Base-by-base conservation (phyloP, 2,888 invertebrate genomes). In the Aromia moschata region DNA sequence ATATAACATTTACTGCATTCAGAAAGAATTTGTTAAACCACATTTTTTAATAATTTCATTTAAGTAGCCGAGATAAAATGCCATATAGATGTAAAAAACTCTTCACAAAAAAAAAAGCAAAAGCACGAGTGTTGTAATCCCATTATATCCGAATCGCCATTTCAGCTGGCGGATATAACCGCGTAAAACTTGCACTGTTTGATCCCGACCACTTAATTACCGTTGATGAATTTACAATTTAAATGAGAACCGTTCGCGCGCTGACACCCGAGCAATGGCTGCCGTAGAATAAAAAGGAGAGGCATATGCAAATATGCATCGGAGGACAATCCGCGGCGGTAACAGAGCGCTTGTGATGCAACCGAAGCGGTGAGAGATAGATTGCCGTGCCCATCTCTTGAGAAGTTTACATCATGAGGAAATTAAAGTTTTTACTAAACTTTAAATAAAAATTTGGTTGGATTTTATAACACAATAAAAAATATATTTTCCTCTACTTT, bases 251-350 rank as follows among this genome's bases (percentile, higher is more conserved):
- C 33, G 11, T 36, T 18, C 16, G 12, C 47, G 18, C 47, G 14
- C 30, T 20, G 52, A 46, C 31, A 17, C 46, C 18, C 36, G 43
- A 52, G 43, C 40, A 52, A 41, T 41, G 31, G 52, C 30, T 40
- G 41, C 5, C 30, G 33, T 30, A 20, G 18, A 52, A 52, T 41
- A 52, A 52, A 40, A 52, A 52, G 40, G n/a, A n/a, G n/a, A n/a
- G n/a, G n/a, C n/a, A n/a, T n/a, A 52, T 52, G 52, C 52, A 52
- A 52, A 52, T 52, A 36, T 52, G 52, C 52, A 52, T 30, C 41
- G 36, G 18, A 47, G 47, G 47, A 47, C 47, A 47, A 36, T 47
- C 20, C 47, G 11, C 18, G 47, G 37, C 47, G 16, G 18, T 47
- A 47, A 47, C 47, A 47, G 37, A 33, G 47, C 36, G 16, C 47